Percentiles rank a stretch among this genome's conserved stretches.
Conservation (phyloP, 2,113 vertebrate species). For the Boulengerochromis microlepis region DNA sequence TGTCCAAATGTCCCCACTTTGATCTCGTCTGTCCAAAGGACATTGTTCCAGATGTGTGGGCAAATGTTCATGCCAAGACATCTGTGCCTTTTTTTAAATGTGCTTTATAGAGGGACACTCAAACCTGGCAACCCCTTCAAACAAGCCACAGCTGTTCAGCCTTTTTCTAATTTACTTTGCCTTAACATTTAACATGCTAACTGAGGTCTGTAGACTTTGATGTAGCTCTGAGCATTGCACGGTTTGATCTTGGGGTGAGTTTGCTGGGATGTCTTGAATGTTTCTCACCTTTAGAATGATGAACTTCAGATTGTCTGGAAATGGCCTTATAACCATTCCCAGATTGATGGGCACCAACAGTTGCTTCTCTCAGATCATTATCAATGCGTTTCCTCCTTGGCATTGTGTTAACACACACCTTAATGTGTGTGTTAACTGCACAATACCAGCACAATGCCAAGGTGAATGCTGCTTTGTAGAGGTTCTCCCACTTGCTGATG, state of each 20-base stretch:
- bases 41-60: neutral
- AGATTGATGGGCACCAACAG: neutral
- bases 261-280: neutral
- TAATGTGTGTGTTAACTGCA: neutral
- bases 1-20: neutral
- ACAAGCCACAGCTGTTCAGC: neutral
- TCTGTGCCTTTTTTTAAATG: neutral
- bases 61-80: neutral
- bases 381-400: neutral
- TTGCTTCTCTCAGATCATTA: neutral
- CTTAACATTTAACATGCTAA: neutral
- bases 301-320: neutral
- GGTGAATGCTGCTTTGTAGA: neutral
- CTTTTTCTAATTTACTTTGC: neutral
- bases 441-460: neutral
- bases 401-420: neutral
- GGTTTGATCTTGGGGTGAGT: neutral
- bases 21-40: neutral
- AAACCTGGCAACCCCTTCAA: rapidly evolving
- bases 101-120: neutral
- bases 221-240: neutral
- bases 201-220: neutral
- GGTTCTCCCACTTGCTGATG: neutral
- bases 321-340: neutral
- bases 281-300: neutral